Evolutionary conservation across 2,113 vertebrate genomes (phyloP).

Genomic region (Serilophus lunatus): DNA sequence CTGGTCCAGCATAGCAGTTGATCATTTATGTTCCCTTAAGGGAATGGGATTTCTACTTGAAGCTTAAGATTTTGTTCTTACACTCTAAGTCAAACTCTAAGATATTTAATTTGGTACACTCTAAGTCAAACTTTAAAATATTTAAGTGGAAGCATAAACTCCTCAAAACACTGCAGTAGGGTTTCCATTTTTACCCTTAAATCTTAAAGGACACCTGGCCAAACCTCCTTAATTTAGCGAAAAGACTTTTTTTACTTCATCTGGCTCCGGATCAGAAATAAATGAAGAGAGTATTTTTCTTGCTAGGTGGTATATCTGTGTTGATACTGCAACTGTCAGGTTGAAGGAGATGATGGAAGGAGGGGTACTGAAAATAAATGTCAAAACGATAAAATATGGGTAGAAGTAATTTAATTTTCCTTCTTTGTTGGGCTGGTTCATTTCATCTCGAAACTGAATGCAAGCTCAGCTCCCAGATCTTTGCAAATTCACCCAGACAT

Average conservation of each 20-base stretch:
- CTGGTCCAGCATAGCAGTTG: neutral
- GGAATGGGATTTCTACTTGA: neutral
- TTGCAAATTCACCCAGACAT: constrained; percentile 19
- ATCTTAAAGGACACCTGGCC: neutral
- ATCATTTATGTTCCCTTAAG: neutral
- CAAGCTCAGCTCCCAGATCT: constrained; percentile 15
- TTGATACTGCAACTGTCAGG: neutral
- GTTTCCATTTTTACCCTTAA: neutral
- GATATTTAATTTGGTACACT: neutral
- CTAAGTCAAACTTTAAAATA: neutral
- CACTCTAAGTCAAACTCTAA: neutral
- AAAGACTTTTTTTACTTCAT: neutral
- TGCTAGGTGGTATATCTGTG: neutral
- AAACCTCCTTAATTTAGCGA: neutral
- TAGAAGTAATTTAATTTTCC: constrained; percentile 43
- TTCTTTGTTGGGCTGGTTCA: constrained; percentile 6
- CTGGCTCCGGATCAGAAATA: neutral
- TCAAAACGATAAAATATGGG: constrained; percentile 40
- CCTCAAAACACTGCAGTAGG: neutral
- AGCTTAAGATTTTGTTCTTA: neutral
- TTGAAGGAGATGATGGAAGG: neutral
- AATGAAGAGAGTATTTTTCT: constrained; percentile 2
- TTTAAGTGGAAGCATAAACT: neutral
- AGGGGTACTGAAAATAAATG: constrained; percentile 20
- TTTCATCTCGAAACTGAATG: constrained; percentile 28